These are phyloP conservation scores for Limanda limanda DNA, from an alignment of 2,113 vertebrate genomes.

Conservation along the genomic window DNA sequence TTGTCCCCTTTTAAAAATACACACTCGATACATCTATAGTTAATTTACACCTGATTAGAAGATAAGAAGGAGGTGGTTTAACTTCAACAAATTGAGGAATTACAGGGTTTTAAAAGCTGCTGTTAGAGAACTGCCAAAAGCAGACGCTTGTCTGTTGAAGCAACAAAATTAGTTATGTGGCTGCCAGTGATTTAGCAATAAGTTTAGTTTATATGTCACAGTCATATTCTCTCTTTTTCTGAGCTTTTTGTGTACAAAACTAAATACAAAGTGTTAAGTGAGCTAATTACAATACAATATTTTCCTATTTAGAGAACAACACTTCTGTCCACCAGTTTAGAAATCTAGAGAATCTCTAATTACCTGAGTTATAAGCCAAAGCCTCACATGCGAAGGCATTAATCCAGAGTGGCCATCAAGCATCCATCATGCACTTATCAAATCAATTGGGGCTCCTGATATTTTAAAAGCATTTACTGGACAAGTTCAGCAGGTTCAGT, in stretches of 20 bases:
- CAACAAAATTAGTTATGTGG: too few species aligned
- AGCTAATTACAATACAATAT: conserved; percentile 8
- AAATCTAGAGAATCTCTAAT: conserved; percentile 10
- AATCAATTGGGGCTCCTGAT: conserved; percentile 47
- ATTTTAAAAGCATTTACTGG: conserved; percentile 60
- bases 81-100: not conserved
- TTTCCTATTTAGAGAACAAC: not conserved
- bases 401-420: conserved; percentile 35
- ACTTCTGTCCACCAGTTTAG: conserved; percentile 6
- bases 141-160: too few species aligned
- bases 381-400: conserved; percentile 8
- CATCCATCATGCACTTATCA: conserved; percentile 48
- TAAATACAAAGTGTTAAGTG: not conserved
- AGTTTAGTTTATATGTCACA: not conserved
- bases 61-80: not conserved
- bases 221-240: not conserved
- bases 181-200: not conserved
- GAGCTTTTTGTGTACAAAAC: conserved; percentile 3
- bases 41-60: not conserved
- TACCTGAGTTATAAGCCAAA: not conserved
- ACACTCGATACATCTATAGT: not conserved
- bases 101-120: not conserved
- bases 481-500: conserved; percentile 22
- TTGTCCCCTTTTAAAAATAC: not conserved
- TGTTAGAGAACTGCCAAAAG: not conserved